A percentile compares a stretch with the other conserved stretches of the same genome.
Conservation (phyloP, 2,888 invertebrate genomes). For the Coleophora deauratella region DNA sequence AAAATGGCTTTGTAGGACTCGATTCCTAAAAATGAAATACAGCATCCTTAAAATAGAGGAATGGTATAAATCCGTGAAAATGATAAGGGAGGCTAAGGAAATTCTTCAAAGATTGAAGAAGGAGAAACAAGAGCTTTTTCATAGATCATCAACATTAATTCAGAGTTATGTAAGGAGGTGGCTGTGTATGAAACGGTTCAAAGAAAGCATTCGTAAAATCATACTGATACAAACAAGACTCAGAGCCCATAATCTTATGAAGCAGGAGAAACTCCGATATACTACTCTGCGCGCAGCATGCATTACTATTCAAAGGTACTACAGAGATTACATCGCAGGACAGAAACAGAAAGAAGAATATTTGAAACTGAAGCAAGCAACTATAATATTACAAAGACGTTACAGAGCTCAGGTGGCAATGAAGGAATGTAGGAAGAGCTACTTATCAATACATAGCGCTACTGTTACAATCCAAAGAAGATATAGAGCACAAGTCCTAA, state of each 20-base stretch:
- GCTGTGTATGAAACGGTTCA: slow-evolving; percentile 40
- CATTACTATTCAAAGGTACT: neutral
- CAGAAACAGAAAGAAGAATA: slow-evolving; percentile 21
- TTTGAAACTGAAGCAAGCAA: slow-evolving; percentile 21
- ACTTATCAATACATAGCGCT: slow-evolving; percentile 33
- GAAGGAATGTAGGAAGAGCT: slow-evolving; percentile 28
- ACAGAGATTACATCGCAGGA: slow-evolving; percentile 24
- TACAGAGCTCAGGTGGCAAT: slow-evolving; percentile 53
- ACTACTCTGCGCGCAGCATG: too few species aligned
- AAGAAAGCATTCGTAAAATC: slow-evolving; percentile 27
- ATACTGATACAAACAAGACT: slow-evolving; percentile 52
- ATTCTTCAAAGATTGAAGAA: slow-evolving; percentile 28
- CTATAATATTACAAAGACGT: slow-evolving; percentile 39
- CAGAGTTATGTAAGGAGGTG: slow-evolving; percentile 46
- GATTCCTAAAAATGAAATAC: slow-evolving; percentile 33
- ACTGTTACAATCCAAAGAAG: slow-evolving; percentile 49
- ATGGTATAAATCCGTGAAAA: slow-evolving; percentile 54
- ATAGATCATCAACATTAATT: slow-evolving; percentile 36
- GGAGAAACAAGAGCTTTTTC: slow-evolving; percentile 30
- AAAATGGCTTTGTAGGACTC: slow-evolving; percentile 48
- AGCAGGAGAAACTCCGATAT: slow-evolving; percentile 43
- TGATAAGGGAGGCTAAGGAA: slow-evolving; percentile 37
- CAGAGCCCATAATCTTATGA: slow-evolving; percentile 53
- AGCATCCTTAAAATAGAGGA: slow-evolving; percentile 67
- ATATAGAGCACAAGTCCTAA: slow-evolving; percentile 46